Base-by-base conservation (phyloP, 2,888 invertebrate genomes). In the Eupsilia transversa region DNA sequence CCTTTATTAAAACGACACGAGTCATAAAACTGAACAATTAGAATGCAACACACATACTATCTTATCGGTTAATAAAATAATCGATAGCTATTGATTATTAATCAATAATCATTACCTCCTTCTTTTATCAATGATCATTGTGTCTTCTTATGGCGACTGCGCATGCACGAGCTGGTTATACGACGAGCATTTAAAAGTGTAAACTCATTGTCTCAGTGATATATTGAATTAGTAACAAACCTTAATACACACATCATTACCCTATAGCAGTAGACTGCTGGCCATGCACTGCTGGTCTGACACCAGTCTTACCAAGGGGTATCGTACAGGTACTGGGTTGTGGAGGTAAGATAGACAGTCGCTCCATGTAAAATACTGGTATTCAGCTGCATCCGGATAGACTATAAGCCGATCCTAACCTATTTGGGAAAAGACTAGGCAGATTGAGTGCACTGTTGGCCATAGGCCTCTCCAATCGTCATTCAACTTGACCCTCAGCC, bases 141-240 rank as follows among this genome's bases (percentile, higher is more conserved):
- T 30, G 30, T 35, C 72, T 72, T 52, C n/a, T 52, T 72, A 33
- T 17, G 63, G 52, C 54, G 30, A 56, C 43, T 56, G 59, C 27
- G 49, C 67, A n/a, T n/a, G n/a, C n/a, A 77, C 23, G 43, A 35
- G 67, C 64, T 20, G 33, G 12, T 59, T 23, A 49, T 56, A 27
- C 46, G 54, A 67, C 14, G 4, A 46, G 23, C 59, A 72, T 43
- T 71, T 49, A 57, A 65, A 77, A 77, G n/a, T n/a, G 30, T 64
- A 72, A 68, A 59, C 43, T 64, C 68, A 80, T 61, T 77, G 56
- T 52, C 14, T 35, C 0, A 20, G 9, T 61, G 23, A 82, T 56
- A 38, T 27, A 77, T 65, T 0, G 20, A 14, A 12, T 30, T 20
- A 4, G 30, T 14, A 17, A 75, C 4, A 43, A 43, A 35, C 20